Conservation (phyloP, 2,888 invertebrate genomes). For the Conchocele bisecta region DNA sequence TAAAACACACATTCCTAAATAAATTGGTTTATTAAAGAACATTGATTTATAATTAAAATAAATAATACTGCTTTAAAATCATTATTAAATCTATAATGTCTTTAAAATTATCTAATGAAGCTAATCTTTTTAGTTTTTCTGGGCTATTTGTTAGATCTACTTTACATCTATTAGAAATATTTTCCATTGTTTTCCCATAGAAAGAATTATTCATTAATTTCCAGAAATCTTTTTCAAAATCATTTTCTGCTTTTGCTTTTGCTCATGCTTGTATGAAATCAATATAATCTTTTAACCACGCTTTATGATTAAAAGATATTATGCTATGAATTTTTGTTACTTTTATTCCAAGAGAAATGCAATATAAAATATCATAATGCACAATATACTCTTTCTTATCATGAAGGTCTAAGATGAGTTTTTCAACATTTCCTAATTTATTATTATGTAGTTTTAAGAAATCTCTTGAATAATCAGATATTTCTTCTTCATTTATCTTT, state of each 20-base stretch:
- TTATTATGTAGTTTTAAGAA: slow-evolving; percentile 33
- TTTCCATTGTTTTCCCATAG: slow-evolving; percentile 20
- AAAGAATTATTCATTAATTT: slow-evolving; percentile 28
- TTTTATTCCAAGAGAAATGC: slow-evolving; percentile 11
- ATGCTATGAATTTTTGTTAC: slow-evolving; percentile 5
- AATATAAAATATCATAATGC: not conserved
- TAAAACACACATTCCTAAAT: slow-evolving; percentile 29
- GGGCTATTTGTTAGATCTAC: slow-evolving; percentile 38
- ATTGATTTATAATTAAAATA: slow-evolving; percentile 17
- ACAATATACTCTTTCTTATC: slow-evolving; percentile 6
- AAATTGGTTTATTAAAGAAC: slow-evolving; percentile 47
- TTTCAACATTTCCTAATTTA: slow-evolving; percentile 24
- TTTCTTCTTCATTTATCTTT: slow-evolving; percentile 26
- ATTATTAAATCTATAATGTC: slow-evolving; percentile 66
- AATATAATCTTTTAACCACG: slow-evolving; percentile 20
- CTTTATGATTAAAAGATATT: slow-evolving; percentile 6
- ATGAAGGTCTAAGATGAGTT: slow-evolving; percentile 11
- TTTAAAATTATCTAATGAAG: slow-evolving; percentile 68
- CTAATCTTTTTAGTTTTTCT: slow-evolving; percentile 82
- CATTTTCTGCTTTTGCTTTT: slow-evolving; percentile 5
- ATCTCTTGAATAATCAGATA: slow-evolving; percentile 26
- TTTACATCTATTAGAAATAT: slow-evolving; percentile 8
- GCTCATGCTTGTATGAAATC: slow-evolving; percentile 17
- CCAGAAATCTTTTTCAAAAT: slow-evolving; percentile 23
- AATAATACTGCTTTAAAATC: slow-evolving; percentile 26